phyloP scores from a whole-genome alignment of 2,888 invertebrate species.

The Malthinus seriepunctatus region DNA sequence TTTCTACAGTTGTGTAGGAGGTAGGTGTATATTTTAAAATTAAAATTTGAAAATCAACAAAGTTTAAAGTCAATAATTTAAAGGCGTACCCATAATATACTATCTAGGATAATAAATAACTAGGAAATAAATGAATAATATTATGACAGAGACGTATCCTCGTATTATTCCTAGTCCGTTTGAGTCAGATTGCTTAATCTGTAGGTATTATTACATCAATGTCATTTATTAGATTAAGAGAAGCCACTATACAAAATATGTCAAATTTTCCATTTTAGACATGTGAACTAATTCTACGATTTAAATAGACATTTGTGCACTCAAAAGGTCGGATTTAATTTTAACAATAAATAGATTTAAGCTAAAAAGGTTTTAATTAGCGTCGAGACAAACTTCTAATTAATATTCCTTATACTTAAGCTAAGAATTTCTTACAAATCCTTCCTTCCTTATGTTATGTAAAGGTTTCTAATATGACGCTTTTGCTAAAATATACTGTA shows the following conservation, averaged over 20 bases:
- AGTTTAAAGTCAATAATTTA: too few relatives aligned
- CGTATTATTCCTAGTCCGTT: constrained; percentile 11
- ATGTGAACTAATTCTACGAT: not conserved
- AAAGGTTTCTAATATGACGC: constrained; percentile 3
- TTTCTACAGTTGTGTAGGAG: too few relatives aligned
- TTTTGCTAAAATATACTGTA: constrained; percentile 19
- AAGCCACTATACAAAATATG: constrained; percentile 11
- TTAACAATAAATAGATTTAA: too few relatives aligned
- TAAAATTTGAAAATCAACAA: too few relatives aligned
- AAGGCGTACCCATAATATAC: too few relatives aligned
- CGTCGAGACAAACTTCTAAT: not conserved
- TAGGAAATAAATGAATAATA: constrained; percentile 5
- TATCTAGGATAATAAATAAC: constrained; percentile 1
- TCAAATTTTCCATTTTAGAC: constrained; percentile 13
- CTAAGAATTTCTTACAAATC: not conserved
- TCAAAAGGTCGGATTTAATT: too few relatives aligned
- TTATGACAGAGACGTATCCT: constrained; percentile 4
- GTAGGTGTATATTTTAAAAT: too few relatives aligned
- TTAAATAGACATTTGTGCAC: not conserved
- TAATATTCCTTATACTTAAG: not conserved
- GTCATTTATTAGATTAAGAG: constrained; percentile 24
- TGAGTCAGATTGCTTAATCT: constrained; percentile 20
- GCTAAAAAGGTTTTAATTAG: too few relatives aligned
- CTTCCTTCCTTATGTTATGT: not conserved
- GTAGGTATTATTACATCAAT: constrained; percentile 18